Base-by-base conservation (phyloP, 2,797 vertebrate species). In the Neomorphus geoffroyi region DNA sequence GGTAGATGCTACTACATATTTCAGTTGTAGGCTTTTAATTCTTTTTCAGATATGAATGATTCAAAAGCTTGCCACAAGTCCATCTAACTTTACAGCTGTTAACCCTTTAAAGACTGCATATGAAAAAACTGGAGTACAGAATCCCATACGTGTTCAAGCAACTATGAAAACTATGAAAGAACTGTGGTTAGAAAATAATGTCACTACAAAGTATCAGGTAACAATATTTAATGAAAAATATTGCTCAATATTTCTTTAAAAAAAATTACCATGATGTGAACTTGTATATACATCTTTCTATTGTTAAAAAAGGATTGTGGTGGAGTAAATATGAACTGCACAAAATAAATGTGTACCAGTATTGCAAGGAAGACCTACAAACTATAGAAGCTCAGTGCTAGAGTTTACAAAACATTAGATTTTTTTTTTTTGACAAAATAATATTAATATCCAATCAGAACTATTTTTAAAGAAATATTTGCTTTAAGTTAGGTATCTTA, bases 81-180 rank as follows among this genome's bases (percentile, higher is more conserved):
- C 92, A 94, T 97, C 96, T 86, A 96, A 96, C 93, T 95, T 95
- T 96, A 96, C 96, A 94, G 92, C 62, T 96, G 95, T 98, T 97
- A 98, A 97, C 97, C 97, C 97, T 98, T 98, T 98, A 98, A 98
- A 98, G 97, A 98, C 96, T 97, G 96, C 53, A 73, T 85, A 93
- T 74, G 94, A 95, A 91, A 96, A 97, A 96, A 84, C 86, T 90
- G 95, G 88, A 92, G 72, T 94, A 95, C 86, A 96, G 86, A 94
- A 95, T 96, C 80, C 95, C 94, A 64, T 81, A 73, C 58, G 61
- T 96, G 86, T 92, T 97, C 92, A 95, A 92, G 94, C 66, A 97
- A 96, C 64, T 92, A 96, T 58, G 72, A 96, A 96, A 96, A 81
- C 60, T 87, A 96, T 83, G 64, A 93, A 97, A 92, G 66, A 97